These are phyloP conservation scores for Poeciliopsis paucimaculata DNA, from an alignment of 2,797 vertebrate species.

Conservation along the genomic window DNA sequence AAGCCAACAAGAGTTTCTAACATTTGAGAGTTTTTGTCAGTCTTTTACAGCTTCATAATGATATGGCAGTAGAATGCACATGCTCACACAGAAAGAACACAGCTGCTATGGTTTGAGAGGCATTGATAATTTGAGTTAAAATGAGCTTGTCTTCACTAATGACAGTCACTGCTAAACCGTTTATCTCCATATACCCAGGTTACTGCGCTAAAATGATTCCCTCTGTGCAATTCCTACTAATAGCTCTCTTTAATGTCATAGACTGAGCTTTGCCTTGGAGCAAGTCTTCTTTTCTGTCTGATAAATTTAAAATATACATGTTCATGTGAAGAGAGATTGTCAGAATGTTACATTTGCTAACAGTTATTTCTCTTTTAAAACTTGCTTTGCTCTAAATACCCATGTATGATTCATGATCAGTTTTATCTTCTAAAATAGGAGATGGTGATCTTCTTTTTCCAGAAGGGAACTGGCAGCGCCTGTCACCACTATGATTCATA, in stretches of 20 bases:
- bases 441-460: not conserved
- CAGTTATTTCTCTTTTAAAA: constrained; percentile 7
- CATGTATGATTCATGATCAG: constrained; percentile 18
- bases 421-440: not conserved
- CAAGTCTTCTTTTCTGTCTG: constrained; percentile 33
- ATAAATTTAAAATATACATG: constrained; percentile 45
- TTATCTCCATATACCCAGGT: constrained; percentile 71
- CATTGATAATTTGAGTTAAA: constrained; percentile 68
- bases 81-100: constrained; percentile 18
- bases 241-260: constrained; percentile 68
- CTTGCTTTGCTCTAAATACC: not conserved
- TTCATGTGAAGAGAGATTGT: constrained; percentile 31
- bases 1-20: constrained; percentile 11
- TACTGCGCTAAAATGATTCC: constrained; percentile 62
- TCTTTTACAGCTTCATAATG: constrained; percentile 31
- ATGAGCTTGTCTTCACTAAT: constrained; percentile 74
- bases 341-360: constrained; percentile 25
- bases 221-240: constrained; percentile 61
- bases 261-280: constrained; percentile 41
- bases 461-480: not conserved
- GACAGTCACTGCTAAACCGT: constrained; percentile 65
- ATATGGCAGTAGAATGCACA: constrained; percentile 26
- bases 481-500: not conserved
- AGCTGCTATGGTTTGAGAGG: constrained; percentile 64
- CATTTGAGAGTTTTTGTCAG: constrained; percentile 11